Evolutionary conservation across 2,113 vertebrate species (phyloP), one percentile per base, ranked within the genome.

Genomic region (Platysteira castanea): DNA sequence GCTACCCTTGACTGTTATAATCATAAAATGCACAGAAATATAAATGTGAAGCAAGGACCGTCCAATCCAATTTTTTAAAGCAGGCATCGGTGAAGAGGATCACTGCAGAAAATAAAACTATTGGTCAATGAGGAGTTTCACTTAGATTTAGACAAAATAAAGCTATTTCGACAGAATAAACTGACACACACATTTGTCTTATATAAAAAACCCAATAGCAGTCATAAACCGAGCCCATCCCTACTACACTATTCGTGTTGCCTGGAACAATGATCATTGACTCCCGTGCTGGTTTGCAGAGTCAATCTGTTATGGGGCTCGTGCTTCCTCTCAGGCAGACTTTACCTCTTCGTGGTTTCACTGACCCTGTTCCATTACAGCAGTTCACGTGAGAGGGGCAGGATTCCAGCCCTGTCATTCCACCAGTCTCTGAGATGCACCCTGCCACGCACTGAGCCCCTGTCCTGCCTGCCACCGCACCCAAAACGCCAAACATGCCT

Each of bases 1-100:
- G 54, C 81, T 95, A 57, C 69, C 67, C 87, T 93, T 87, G 69
- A 90, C 81, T 84, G 42, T 70, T 74, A 63, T 18, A 95, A 67
- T 22, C 63, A 81, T 68, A 93, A 95, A 95, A 90, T 27, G 13
- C 49, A 89, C 37, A 63, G 61, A 68, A 95, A 54, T 39, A 87
- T 39, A 89, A 78, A 83, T 50, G 42, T 84, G 56, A 85, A 80
- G 57, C 23, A 85, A 93, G 52, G 61, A 88, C 84, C 56, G 71
- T 78, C 65, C 50, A 88, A 79, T 70, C n/a, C 28, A n/a, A 14
- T 80, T 67, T 91, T 73, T 86, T 89, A 44, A 87, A 44, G 37
- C 46, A 68, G 33, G 61, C n/a, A 71, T 37, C 6, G 13, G 46
- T 56, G 60, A 82, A 77, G 30, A 53, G 19, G 30, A 91, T 61